Base-by-base conservation (phyloP, 2,797 vertebrate species). In the Pipistrellus pygmaeus region DNA sequence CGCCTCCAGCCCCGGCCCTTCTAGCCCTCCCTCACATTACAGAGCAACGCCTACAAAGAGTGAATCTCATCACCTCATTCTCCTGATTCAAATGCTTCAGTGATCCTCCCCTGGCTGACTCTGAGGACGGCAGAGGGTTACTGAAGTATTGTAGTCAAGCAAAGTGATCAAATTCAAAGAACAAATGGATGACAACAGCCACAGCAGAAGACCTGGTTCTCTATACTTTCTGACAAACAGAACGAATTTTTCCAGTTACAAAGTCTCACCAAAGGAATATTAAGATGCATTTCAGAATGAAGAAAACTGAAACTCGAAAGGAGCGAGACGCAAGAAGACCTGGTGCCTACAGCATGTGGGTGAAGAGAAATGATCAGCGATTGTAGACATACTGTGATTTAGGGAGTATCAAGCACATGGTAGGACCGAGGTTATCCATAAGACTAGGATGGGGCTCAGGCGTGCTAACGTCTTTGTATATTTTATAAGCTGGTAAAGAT, bases 141-240 rank as follows among this genome's bases (percentile, higher is more conserved):
- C 0, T n/a, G 13, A 71, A 35, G 44, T 51, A 32, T 83, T 91
- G 92, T 82, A 88, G 76, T 72, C 64, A 91, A 84, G 71, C 69
- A 6, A 60, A 78, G 77, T n/a, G 51, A 88, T 77, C 51, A 32
- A 62, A 69, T 35, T 14, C 55, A 62, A 82, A 93, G 27, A 83
- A 44, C 51, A 73, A 89, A 90, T 0, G 27, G n/a, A 44, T 20
- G 17, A 83, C 17, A 46, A 60, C 8, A 11, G 44, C 71, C 78
- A 17, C 12, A 4, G 18, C 20, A 13, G 44, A 62, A 72, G 69
- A 77, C 68, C 55, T 4, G 20, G 32, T 46, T 73, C 75, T n/a
- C 10, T 14, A 35, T 13, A 53, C 25, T 75, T 78, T 68, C 86
- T 53, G 46, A 85, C 62, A 83, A 53, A 93, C 18, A 27, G 25